Percentiles rank a stretch among this genome's conserved stretches.
Conservation (phyloP, 1,140 invertebrate species). For the Vanessa atalanta region DNA sequence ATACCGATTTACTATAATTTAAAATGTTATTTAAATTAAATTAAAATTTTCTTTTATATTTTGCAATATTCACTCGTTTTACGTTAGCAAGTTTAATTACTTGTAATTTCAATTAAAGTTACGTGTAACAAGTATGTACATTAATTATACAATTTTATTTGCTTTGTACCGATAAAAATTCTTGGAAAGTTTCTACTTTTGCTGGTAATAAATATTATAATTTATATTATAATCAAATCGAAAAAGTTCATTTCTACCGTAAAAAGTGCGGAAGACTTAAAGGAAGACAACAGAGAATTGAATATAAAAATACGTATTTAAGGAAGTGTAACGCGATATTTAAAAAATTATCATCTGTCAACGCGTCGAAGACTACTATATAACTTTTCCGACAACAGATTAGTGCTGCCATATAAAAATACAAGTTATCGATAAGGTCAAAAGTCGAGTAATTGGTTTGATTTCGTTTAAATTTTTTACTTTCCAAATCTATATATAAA, state of each 20-base stretch:
- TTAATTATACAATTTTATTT: slow-evolving; percentile 2
- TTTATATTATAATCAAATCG: neutral
- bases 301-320: neutral
- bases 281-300: too few relatives aligned
- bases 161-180: neutral
- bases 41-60: too few relatives aligned
- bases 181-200: neutral
- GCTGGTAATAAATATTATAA: slow-evolving; percentile 1
- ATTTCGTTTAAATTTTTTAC: neutral
- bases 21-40: too few relatives aligned
- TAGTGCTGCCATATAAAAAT: slow-evolving; percentile 2
- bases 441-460: neutral
- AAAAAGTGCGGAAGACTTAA: slow-evolving; percentile 5
- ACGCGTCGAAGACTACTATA: neutral
- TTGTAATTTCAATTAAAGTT: neutral
- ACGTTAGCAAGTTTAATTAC: neutral
- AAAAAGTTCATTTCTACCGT: slow-evolving; percentile 1
- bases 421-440: neutral
- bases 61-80: neutral
- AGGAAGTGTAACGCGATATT: slow-evolving; percentile 14
- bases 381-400: neutral
- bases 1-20: too few relatives aligned
- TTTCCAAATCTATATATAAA: neutral
- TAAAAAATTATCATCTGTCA: slow-evolving; percentile 16
- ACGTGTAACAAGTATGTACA: neutral